Evolutionary conservation across 2,797 vertebrate species (phyloP).

Genomic region (Hephaestus fuliginosus): DNA sequence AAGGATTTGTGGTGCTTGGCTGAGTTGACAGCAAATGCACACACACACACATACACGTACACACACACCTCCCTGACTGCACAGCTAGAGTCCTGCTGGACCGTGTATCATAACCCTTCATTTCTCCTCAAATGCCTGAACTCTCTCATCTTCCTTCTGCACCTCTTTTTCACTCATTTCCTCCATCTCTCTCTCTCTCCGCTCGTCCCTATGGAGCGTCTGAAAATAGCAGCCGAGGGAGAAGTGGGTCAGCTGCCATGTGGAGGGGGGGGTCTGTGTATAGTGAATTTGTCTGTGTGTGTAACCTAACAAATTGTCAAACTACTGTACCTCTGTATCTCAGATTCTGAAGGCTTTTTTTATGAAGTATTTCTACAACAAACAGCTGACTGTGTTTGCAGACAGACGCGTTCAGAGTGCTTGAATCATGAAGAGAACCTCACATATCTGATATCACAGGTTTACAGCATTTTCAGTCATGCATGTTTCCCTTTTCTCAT

Average conservation of each 20-base stretch:
- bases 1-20: conserved; percentile 56
- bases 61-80: conserved; percentile 25
- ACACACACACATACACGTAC: conserved; percentile 26
- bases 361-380: not conserved
- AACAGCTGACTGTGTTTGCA: conserved; percentile 1
- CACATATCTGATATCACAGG: not conserved
- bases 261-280: conserved; percentile 10
- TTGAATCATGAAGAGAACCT: not conserved
- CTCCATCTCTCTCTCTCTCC: conserved; percentile 53
- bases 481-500: not conserved
- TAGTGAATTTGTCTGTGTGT: conserved; percentile 48
- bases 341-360: not conserved
- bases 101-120: conserved; percentile 63
- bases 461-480: not conserved
- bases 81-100: conserved; percentile 56
- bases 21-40: conserved; percentile 27
- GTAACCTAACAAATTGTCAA: conserved; percentile 38
- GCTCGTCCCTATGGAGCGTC: conserved; percentile 76
- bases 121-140: conserved; percentile 66
- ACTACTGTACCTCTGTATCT: conserved; percentile 22
- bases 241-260: conserved; percentile 85
- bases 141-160: conserved; percentile 68
- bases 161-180: conserved; percentile 63
- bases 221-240: conserved; percentile 86
- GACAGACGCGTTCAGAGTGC: not conserved